A percentile compares a stretch with the other conserved stretches of the same genome.
Evolutionary conservation across 2,888 invertebrate species (phyloP).

Genomic region (Caenorhabditis panamensis): DNA sequence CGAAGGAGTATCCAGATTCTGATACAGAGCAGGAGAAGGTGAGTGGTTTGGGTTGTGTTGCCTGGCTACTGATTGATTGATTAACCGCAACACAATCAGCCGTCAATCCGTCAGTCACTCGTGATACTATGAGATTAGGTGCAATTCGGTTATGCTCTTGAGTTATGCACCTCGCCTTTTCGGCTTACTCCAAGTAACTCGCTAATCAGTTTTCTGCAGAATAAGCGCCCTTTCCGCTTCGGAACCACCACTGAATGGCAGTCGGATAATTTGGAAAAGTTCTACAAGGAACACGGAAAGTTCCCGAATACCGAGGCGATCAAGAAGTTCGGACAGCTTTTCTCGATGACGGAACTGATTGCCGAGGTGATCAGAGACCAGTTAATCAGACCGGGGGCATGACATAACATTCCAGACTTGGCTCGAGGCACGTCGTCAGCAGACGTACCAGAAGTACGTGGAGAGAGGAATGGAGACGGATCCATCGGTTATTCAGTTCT

Average conservation of each 20-base stretch:
- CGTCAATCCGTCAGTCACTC: not conserved
- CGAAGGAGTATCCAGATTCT: constrained; percentile 58
- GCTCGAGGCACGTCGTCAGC: constrained; percentile 59
- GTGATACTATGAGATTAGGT: constrained; percentile 14
- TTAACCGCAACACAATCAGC: not conserved
- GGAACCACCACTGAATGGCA: constrained; percentile 58
- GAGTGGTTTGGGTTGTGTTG: not conserved
- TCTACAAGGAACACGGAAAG: constrained; percentile 43
- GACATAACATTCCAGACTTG: constrained; percentile 48
- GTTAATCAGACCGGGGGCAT: not conserved
- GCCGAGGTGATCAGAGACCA: constrained; percentile 34
- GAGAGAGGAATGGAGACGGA: constrained; percentile 48
- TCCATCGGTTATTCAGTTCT: constrained; percentile 56
- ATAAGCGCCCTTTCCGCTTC: constrained; percentile 42
- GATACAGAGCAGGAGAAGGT: constrained; percentile 44
- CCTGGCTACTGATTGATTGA: not conserved
- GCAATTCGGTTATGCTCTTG: not conserved
- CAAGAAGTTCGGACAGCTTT: constrained; percentile 53
- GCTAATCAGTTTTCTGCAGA: constrained; percentile 13
- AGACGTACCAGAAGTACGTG: constrained; percentile 51
- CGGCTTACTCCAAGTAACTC: no score
- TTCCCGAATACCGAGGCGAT: constrained; percentile 45
- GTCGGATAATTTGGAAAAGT: constrained; percentile 52
- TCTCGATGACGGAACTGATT: constrained; percentile 50
- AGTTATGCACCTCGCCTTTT: not conserved